Percentiles rank a stretch among this genome's conserved stretches.
phyloP scores from a whole-genome alignment of 2,797 vertebrate species.

The Sitta carolinensis region DNA sequence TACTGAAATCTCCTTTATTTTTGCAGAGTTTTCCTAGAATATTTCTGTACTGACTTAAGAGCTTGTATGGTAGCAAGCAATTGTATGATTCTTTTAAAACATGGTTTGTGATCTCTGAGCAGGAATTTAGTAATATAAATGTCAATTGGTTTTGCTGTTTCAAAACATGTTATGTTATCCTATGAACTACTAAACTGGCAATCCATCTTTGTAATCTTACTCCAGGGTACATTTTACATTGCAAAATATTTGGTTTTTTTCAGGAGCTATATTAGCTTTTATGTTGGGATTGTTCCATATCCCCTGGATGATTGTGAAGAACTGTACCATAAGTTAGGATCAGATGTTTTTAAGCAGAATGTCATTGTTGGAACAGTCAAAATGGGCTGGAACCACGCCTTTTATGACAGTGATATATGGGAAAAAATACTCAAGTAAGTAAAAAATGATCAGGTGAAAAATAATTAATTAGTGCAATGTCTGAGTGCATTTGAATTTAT shows the following conservation, averaged over 20 bases:
- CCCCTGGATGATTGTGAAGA: conserved; percentile 90
- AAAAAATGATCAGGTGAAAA: background rate
- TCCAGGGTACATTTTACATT: background rate
- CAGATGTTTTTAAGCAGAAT: conserved; percentile 95
- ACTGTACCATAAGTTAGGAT: conserved; percentile 91
- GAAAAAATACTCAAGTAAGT: conserved; percentile 95
- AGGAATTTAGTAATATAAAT: background rate
- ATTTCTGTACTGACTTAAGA: background rate
- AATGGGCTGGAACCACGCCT: conserved; percentile 98
- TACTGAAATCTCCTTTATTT: background rate
- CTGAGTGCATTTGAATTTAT: background rate
- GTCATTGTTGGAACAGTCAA: conserved; percentile 95
- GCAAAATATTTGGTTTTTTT: conserved; percentile 56
- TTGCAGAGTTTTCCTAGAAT: background rate
- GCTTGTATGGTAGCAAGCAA: background rate
- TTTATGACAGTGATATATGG: conserved; percentile 95
- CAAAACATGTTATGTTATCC: background rate
- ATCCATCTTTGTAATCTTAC: background rate
- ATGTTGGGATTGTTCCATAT: conserved; percentile 94
- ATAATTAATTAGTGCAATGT: background rate
- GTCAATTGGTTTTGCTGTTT: background rate
- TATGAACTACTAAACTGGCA: background rate
- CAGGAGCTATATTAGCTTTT: conserved; percentile 94
- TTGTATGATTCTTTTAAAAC: background rate
- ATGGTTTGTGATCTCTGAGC: background rate